Evolutionary conservation across 2,888 invertebrate species (phyloP), one percentile per base, ranked within the genome.

Genomic region (Pterostichus niger): DNA sequence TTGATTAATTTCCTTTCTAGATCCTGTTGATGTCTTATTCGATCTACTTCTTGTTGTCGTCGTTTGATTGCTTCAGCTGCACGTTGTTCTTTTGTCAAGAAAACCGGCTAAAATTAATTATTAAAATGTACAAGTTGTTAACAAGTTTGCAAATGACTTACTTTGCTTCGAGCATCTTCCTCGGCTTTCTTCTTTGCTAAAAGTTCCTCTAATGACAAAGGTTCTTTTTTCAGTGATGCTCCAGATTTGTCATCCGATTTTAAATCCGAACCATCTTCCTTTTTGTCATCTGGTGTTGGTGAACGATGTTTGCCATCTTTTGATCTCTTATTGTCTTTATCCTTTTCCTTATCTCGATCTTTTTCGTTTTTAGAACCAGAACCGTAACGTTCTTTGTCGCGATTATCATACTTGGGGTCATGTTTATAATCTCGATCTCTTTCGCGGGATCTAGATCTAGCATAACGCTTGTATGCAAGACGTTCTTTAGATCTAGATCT

Each of bases 121-220:
- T 83, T 56, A 75, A 33, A 9, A 9, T 11, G n/a, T 52, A 52
- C 52, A 52, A 52, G 0, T 52, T 7, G 40, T 3, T 40, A 52
- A n/a, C 2, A 13, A 11, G 5, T 11, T 52, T 49, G 6, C 5
- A 33, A 11, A 2, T 15, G 5, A 40, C 44, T 13, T 89, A 93
- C 94, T 89, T 99, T 99, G 86, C 98, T 97, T 77, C 96, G 93
- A 0, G 97, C 98, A 87, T 96, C 96, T 89, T 99, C 98, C 88
- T 98, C 98, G 0, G 97, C 97, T 88, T 99, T 98, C 88, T 98
- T 98, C 90, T 98, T 98, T 0, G 97, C 96, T 71, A 99, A 91
- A 54, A 99, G 90, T 89, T 99, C 99, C 89, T 99, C 99, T 82
- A 99, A 91, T 5, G 99, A 99, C 13, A 99, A 90, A 0, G 99